These are phyloP conservation scores for Mellilla xanthometata DNA, from an alignment of 2,888 invertebrate genomes.

Conservation along the genomic window DNA sequence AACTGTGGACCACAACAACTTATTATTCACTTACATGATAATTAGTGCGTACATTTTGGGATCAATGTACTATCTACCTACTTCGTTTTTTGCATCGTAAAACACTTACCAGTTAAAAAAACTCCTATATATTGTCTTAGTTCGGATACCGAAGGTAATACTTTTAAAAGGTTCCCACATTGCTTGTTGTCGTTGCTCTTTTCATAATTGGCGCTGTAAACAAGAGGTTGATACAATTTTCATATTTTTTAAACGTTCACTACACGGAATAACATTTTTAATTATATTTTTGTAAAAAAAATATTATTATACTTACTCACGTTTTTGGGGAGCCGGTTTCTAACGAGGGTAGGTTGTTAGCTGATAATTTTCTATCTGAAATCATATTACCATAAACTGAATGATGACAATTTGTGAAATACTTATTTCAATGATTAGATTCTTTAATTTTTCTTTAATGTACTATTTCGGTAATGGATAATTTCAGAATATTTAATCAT, in stretches of 20 bases:
- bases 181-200: slow-evolving; percentile 34
- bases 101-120: slow-evolving; percentile 58
- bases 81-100: too few relatives aligned
- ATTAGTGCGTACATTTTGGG: too few relatives aligned
- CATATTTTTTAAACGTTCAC: not conserved
- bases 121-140: slow-evolving; percentile 64
- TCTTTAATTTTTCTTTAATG: too few relatives aligned
- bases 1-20: too few relatives aligned
- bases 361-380: slow-evolving; percentile 50
- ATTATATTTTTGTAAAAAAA: not conserved
- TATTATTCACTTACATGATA: too few relatives aligned
- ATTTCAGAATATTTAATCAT: too few relatives aligned
- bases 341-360: slow-evolving; percentile 44
- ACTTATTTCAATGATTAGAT: too few relatives aligned
- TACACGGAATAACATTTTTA: not conserved
- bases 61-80: too few relatives aligned
- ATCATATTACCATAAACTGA: too few relatives aligned
- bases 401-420: too few relatives aligned
- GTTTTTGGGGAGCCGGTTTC: slow-evolving; percentile 63
- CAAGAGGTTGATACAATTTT: slow-evolving; percentile 8
- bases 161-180: slow-evolving; percentile 34
- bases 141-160: slow-evolving; percentile 48
- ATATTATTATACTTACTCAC: slow-evolving; percentile 69
- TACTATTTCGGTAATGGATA: too few relatives aligned
- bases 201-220: slow-evolving; percentile 30